Conservation (phyloP, 92 coral and sea anemone genomes). For the Epizoanthus rinbou region DNA sequence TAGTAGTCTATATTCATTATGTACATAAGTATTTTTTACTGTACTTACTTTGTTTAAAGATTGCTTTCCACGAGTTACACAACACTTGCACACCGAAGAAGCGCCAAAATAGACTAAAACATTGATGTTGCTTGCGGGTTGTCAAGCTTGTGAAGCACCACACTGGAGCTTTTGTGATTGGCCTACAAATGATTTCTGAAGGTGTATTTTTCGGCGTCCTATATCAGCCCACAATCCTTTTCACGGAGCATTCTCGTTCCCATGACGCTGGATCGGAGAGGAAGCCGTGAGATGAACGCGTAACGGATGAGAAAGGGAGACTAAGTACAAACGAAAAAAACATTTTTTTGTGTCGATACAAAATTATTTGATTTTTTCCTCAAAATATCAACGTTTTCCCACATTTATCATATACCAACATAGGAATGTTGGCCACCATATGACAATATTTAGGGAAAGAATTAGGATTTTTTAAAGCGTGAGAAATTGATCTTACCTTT, state of each 20-base stretch:
- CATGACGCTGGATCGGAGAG: no score
- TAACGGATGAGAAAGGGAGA: no score
- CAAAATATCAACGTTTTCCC: no score
- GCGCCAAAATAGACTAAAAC: not conserved
- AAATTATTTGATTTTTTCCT: no score
- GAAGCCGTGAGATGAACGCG: no score
- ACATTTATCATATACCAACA: no score
- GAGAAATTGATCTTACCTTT: no score
- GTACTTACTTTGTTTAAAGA: conserved; percentile 70
- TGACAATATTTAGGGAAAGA: no score
- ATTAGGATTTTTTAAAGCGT: no score
- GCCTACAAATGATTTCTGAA: conserved; percentile 48
- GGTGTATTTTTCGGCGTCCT: conserved; percentile 68
- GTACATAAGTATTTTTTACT: not conserved
- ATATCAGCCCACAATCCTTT: conserved; percentile 67
- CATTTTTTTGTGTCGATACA: no score
- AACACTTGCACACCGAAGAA: conserved; percentile 63
- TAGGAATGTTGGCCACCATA: no score
- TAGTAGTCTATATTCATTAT: not conserved
- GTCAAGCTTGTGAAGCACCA: not conserved
- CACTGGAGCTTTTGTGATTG: not conserved
- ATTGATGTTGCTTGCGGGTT: not conserved
- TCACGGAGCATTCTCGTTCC: conserved; percentile 14
- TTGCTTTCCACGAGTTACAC: conserved; percentile 63
- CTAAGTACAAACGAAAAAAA: no score